Conservation (phyloP, 30 jellyfish, hydroid and myxozoan genomes). For the Turritopsis rubra region DNA sequence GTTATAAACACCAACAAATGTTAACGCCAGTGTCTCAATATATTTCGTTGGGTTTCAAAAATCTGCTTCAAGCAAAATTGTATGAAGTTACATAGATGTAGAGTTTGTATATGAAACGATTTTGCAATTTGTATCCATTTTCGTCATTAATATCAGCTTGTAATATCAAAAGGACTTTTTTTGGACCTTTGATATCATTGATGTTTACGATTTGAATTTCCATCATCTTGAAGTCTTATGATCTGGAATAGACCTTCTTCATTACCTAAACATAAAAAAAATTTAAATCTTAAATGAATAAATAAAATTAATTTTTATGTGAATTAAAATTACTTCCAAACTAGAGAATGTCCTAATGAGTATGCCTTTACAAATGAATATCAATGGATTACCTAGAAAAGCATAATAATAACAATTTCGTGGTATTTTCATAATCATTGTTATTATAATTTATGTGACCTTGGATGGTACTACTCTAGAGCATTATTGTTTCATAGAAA, state of each 20-base stretch:
- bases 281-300: background rate
- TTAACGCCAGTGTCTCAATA: too few species aligned
- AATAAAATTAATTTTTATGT: too few species aligned
- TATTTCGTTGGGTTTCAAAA: too few species aligned
- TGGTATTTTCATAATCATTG: too few species aligned
- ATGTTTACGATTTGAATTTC: background rate
- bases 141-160: background rate
- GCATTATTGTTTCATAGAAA: slow-evolving; percentile 26
- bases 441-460: too few species aligned
- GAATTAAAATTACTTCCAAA: too few species aligned
- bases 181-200: slow-evolving; percentile 3
- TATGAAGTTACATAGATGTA: background rate
- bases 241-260: background rate
- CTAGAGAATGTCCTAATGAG: too few species aligned
- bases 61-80: background rate
- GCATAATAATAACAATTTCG: too few species aligned
- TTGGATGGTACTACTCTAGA: too few species aligned
- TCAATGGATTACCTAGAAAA: too few species aligned
- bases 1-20: too few species aligned
- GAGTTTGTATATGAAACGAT: background rate
- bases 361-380: too few species aligned
- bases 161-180: background rate
- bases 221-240: background rate
- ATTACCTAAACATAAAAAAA: background rate
- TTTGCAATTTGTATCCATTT: background rate